These are phyloP conservation scores for Merodon equestris DNA, from an alignment of 2,888 invertebrate genomes.

Conservation along the genomic window DNA sequence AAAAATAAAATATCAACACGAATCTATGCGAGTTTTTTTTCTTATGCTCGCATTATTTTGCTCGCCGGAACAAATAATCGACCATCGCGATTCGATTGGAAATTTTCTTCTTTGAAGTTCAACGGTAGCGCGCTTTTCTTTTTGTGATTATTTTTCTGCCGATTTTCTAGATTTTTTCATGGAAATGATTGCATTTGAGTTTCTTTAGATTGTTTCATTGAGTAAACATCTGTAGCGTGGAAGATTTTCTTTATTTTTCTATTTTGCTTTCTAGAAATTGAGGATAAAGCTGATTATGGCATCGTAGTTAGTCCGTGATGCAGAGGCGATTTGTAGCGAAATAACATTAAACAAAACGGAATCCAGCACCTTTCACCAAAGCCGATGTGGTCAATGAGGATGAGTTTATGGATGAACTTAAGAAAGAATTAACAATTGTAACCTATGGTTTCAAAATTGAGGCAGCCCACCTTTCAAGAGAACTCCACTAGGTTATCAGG, in stretches of 20 bases:
- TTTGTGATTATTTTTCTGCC: background rate
- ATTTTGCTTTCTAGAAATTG: too few relatives aligned
- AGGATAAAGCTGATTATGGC: too few relatives aligned
- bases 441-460: too few relatives aligned
- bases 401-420: too few relatives aligned
- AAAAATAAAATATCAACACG: slow-evolving; percentile 60
- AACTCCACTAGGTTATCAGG: too few relatives aligned
- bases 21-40: slow-evolving; percentile 37
- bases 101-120: slow-evolving; percentile 30
- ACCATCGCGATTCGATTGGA: slow-evolving; percentile 19
- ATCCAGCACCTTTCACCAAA: too few relatives aligned
- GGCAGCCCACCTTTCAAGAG: too few relatives aligned
- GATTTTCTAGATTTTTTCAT: background rate
- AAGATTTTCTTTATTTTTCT: background rate
- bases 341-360: too few relatives aligned
- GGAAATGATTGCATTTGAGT: slow-evolving; percentile 13
- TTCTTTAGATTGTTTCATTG: slow-evolving; percentile 22
- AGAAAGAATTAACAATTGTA: too few relatives aligned
- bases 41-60: background rate
- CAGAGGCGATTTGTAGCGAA: too few relatives aligned
- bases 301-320: too few relatives aligned
- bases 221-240: slow-evolving; percentile 17
- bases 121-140: background rate
- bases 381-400: too few relatives aligned
- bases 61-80: slow-evolving; percentile 45